Evolutionary conservation across 1,140 invertebrate species (phyloP).

Genomic region (Caerostris extrusa): DNA sequence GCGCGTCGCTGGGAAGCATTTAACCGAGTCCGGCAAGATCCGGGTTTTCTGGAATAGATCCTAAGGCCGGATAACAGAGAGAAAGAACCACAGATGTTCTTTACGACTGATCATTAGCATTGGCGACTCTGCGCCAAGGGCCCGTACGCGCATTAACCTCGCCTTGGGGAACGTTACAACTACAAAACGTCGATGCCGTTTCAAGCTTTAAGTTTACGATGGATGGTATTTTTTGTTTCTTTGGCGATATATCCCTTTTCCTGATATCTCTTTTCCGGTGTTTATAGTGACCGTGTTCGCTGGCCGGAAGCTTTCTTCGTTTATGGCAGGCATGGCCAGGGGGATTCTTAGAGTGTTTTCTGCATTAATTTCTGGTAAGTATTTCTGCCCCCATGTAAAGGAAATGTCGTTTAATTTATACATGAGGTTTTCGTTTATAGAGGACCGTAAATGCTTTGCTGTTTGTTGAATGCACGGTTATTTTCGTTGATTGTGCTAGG

Average conservation of each 20-base stretch:
- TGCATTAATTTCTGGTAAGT: neutral
- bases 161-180: slow-evolving; percentile 26
- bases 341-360: neutral
- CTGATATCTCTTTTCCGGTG: slow-evolving; percentile 40
- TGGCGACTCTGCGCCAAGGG: slow-evolving; percentile 55
- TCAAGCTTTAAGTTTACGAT: slow-evolving; percentile 30
- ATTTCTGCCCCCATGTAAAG: neutral
- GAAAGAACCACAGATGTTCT: slow-evolving; percentile 68
- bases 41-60: neutral
- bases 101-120: slow-evolving; percentile 72
- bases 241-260: neutral
- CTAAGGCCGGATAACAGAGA: slow-evolving; percentile 29
- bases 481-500: neutral
- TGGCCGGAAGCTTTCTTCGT: neutral
- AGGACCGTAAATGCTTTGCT: neutral
- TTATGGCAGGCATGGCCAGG: neutral
- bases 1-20: slow-evolving; percentile 42
- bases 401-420: neutral
- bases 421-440: neutral
- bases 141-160: slow-evolving; percentile 50
- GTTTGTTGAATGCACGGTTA: neutral
- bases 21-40: neutral
- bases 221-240: neutral
- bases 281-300: neutral
- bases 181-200: slow-evolving; percentile 8